Base-by-base conservation (phyloP, 2,888 invertebrate species). In the Gastracanthus pulcherrimus region DNA sequence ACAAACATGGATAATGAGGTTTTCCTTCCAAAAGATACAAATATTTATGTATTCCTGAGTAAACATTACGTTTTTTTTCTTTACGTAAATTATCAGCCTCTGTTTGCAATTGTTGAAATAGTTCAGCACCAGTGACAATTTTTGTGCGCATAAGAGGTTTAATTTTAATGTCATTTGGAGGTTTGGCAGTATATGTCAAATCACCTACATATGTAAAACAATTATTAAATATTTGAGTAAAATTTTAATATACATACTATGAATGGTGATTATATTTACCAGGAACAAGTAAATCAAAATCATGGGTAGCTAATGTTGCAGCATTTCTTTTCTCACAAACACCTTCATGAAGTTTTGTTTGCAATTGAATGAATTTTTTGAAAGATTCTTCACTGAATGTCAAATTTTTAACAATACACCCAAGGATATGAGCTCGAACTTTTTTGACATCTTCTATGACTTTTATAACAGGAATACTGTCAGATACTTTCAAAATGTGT, bases 291-390 rank as follows among this genome's bases (percentile, higher is more conserved):
- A 94, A 94, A 55, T 92, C 92, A 83, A 96, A 91, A 89, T 97
- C 97, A 90, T 97, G 97, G 0, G 97, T 97, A 3, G 97, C 97
- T 80, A 97, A 95, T 0, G 97, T 97, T 0, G 96, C 96, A 0
- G 93, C 92, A 86, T 95, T 95, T 85, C 97, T 92, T 88, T 96
- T 96, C 75, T 95, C 95, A 89, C 97, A 97, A 11, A 96, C 92
- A 0, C 94, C 94, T 83, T 96, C 96, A 86, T 96, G 96, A 36
- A 96, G 91, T 89, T 95, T 96, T 0, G 96, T 96, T 92, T 97
- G 97, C 87, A 96, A 88, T 87, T 95, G 95, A 83, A 97, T 96
- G 86, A 97, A 97, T 89, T 94, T 95, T 89, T 95, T 96, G 84
- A 96, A 94, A n/a, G 91, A 92, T 0, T 92, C 92, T 31, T 94